Base-by-base conservation (phyloP, 2,797 vertebrate species). In the Bovichtus variegatus region DNA sequence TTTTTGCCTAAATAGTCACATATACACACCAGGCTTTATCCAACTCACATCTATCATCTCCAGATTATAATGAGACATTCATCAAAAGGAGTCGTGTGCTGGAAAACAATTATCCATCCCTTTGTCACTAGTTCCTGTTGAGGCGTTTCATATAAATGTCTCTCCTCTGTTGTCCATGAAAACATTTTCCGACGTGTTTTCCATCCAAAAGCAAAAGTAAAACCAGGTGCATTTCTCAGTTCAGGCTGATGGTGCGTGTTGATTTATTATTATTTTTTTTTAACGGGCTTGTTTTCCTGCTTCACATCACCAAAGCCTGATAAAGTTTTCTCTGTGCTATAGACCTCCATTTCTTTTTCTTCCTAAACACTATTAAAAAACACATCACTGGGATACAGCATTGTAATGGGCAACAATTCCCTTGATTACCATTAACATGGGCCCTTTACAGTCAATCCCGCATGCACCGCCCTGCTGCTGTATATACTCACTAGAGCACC, bases 61-160 rank as follows among this genome's bases (percentile, higher is more conserved):
- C 70, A 59, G 55, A 67, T 86, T 88, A 77, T 87, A 92, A 90
- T 91, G 85, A 89, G 81, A 85, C 80, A 81, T 88, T 92, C 84
- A 89, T 92, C 76, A 86, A 83, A 79, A 68, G 36, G 66, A 82
- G 49, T 34, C 36, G 36, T 44, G 41, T 57, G 55, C 74, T 61
- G 71, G 25, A 85, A 84, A 89, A 89, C 63, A 89, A 89, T 79
- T 66, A 89, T 80, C 41, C 11, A 29, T 70, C 74, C 68, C 13
- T 7, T 70, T 29, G 50, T 83, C 65, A 58, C 57, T 80, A 78
- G 41, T 69, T 81, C 25, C 57, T 77, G 51, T 60, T 74, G 50
- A 36, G 46, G 72, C 4, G 15, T 72, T 19, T 68, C 60, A 5
- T 11, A 38, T 57, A 76, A 60, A 34, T 47, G 3, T 25, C 12